Evolutionary conservation across 2,888 invertebrate species (phyloP).

Genomic region (Nemapogon koenigi): DNA sequence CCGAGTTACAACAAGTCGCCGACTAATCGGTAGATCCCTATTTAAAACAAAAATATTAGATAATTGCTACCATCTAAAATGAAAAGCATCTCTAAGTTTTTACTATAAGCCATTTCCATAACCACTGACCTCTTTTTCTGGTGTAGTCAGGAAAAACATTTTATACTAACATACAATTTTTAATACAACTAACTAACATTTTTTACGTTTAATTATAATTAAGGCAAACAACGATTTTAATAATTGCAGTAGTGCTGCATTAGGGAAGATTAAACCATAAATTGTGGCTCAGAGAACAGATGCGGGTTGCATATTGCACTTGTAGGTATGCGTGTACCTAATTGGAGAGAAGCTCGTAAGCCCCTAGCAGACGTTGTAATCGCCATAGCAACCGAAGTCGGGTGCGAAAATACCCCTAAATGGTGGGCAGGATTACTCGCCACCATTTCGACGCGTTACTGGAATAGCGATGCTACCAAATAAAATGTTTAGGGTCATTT

Average conservation of each 20-base stretch:
- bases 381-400: conserved; percentile 16
- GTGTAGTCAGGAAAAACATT: too few relatives aligned
- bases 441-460: conserved; percentile 44
- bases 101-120: too few relatives aligned
- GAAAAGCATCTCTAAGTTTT: too few relatives aligned
- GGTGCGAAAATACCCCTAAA: conserved; percentile 51
- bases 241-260: not conserved
- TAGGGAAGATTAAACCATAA: not conserved
- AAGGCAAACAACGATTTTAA: too few relatives aligned
- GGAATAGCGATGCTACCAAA: conserved; percentile 55
- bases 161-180: too few relatives aligned
- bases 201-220: too few relatives aligned
- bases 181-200: too few relatives aligned
- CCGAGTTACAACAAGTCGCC: too few relatives aligned
- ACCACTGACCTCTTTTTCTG: too few relatives aligned
- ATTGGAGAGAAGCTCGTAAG: conserved; percentile 17
- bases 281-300: conserved; percentile 1
- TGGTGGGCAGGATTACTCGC: conserved; percentile 55
- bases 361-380: conserved; percentile 25
- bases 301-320: conserved; percentile 9
- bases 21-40: too few relatives aligned
- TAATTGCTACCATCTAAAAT: too few relatives aligned
- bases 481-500: conserved; percentile 64
- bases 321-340: conserved; percentile 1
- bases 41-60: too few relatives aligned